phyloP scores from a whole-genome alignment of 2,888 invertebrate genomes.

The Lymantria monacha region DNA sequence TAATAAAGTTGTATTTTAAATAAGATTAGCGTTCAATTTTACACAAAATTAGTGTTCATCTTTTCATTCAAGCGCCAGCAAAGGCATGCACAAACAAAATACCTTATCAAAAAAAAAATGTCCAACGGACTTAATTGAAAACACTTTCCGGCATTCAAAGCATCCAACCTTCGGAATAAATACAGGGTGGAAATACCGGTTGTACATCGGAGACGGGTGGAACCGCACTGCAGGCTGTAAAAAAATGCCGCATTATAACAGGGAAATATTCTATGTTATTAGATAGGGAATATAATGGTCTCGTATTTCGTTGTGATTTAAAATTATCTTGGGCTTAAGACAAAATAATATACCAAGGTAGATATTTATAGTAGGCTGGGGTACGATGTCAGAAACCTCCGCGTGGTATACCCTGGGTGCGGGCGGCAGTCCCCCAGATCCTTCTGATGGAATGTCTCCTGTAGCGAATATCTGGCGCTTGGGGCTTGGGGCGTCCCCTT shows the following conservation, averaged over 20 bases:
- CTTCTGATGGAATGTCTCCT: no score
- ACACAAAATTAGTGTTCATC: not conserved
- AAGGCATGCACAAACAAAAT: conserved; percentile 18
- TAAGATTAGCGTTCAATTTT: not conserved
- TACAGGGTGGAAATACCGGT: conserved; percentile 9
- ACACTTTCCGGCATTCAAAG: conserved; percentile 27
- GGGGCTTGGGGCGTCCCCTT: no score
- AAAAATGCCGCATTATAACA: not conserved
- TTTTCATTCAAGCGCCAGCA: not conserved
- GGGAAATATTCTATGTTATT: not conserved
- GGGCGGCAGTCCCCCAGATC: no score
- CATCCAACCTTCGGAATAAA: conserved; percentile 26
- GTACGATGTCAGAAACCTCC: no score
- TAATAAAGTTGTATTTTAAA: no score
- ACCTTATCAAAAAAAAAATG: conserved; percentile 18
- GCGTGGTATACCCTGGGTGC: no score
- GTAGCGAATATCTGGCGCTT: no score
- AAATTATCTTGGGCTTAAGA: not conserved
- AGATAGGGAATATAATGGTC: not conserved
- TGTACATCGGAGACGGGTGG: conserved; percentile 11
- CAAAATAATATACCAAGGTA: no score
- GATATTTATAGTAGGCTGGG: no score
- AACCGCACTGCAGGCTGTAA: conserved; percentile 16
- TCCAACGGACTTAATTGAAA: conserved; percentile 31
- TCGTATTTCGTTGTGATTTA: not conserved